These are phyloP conservation scores for Pemphigus obesinymphae DNA, from an alignment of 1,140 invertebrate genomes.

Conservation along the genomic window DNA sequence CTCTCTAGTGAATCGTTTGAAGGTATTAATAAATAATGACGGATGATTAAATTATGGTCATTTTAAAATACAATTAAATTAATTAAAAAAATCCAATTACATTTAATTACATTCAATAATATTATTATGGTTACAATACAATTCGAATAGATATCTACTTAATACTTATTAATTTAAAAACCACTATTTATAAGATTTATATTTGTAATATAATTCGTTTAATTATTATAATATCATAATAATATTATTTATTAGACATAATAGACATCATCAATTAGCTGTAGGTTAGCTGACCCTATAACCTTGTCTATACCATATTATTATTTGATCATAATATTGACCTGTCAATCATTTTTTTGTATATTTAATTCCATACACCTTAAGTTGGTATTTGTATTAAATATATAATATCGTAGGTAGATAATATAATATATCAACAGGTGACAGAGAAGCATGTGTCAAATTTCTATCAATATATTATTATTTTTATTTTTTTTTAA, in stretches of 20 bases:
- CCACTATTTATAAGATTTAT: no score
- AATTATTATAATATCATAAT: no score
- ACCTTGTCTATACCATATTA: no score
- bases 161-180: no score
- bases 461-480: no score
- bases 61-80: background rate
- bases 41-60: background rate
- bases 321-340: background rate
- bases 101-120: background rate
- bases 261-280: background rate
- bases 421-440: no score
- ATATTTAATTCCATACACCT: background rate
- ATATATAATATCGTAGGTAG: background rate
- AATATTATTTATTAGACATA: background rate
- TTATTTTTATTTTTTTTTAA: background rate
- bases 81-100: no score
- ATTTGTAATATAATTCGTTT: no score
- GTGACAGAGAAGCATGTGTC: no score
- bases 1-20: background rate
- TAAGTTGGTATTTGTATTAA: background rate
- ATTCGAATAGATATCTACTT: no score
- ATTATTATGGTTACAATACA: no score
- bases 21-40: background rate
- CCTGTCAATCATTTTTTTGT: background rate
- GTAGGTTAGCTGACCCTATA: background rate